phyloP scores from a whole-genome alignment of 2,797 vertebrate genomes.

The Mionectes olivaceus region DNA sequence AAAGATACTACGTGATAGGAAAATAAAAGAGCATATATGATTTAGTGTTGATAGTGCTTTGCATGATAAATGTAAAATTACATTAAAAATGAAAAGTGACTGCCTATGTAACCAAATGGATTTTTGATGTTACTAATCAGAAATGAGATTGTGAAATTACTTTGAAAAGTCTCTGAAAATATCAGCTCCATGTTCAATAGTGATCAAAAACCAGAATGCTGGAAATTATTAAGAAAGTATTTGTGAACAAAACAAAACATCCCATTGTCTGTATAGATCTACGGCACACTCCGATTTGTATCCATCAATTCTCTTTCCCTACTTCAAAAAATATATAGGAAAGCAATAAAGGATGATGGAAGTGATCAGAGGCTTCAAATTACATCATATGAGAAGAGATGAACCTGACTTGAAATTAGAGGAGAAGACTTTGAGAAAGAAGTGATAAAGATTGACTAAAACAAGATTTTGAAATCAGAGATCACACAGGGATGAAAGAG shows the following conservation, averaged over 20 bases:
- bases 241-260: neutral
- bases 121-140: conserved; percentile 16
- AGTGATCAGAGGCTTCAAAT: neutral
- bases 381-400: neutral
- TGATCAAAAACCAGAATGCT: neutral
- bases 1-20: neutral
- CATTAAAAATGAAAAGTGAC: conserved; percentile 12
- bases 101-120: neutral
- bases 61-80: conserved; percentile 26
- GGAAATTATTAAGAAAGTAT: neutral
- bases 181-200: neutral
- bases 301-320: neutral
- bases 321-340: neutral
- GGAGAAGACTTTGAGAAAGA: neutral
- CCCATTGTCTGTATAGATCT: neutral
- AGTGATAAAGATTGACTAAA: neutral
- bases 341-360: neutral
- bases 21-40: neutral
- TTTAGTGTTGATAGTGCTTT: neutral
- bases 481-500: neutral
- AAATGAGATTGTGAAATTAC: neutral
- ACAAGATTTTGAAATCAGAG: neutral
- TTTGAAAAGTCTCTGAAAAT: neutral
- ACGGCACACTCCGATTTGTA: neutral
- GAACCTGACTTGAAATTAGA: neutral